Conservation (phyloP, 2,113 vertebrate species). For the Equus quagga region DNA sequence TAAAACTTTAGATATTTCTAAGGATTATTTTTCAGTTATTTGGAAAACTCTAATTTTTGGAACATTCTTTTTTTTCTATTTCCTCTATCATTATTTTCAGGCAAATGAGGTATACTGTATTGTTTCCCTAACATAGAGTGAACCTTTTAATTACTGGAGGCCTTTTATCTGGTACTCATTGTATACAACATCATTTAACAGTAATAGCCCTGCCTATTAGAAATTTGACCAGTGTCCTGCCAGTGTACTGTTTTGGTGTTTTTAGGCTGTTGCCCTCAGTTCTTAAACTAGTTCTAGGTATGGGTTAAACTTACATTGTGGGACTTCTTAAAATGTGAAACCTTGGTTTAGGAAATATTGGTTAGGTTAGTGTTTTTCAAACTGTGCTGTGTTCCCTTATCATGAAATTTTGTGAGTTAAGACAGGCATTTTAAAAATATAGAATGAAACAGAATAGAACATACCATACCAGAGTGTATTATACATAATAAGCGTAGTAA, state of each 20-base stretch:
- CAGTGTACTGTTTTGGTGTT: background rate
- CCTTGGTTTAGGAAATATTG: background rate
- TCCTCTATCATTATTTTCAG: background rate
- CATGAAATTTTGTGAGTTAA: background rate
- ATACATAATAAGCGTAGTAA: background rate
- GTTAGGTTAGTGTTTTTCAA: background rate
- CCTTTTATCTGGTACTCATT: background rate
- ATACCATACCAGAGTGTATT: background rate
- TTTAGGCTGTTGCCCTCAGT: background rate
- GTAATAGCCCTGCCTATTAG: background rate
- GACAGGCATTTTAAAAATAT: background rate
- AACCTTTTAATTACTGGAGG: background rate
- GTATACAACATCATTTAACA: background rate
- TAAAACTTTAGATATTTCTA: background rate
- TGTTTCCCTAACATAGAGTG: background rate
- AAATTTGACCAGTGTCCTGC: background rate
- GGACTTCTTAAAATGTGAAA: background rate
- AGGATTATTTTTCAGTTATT: constrained; percentile 6
- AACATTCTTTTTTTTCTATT: background rate
- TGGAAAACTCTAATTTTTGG: background rate
- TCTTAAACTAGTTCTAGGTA: background rate
- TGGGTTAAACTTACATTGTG: background rate
- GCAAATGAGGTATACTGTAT: background rate
- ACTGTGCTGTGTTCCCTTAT: background rate
- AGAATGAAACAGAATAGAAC: background rate